phyloP scores from a whole-genome alignment of 2,888 invertebrate species.

The Eristalis pertinax region DNA sequence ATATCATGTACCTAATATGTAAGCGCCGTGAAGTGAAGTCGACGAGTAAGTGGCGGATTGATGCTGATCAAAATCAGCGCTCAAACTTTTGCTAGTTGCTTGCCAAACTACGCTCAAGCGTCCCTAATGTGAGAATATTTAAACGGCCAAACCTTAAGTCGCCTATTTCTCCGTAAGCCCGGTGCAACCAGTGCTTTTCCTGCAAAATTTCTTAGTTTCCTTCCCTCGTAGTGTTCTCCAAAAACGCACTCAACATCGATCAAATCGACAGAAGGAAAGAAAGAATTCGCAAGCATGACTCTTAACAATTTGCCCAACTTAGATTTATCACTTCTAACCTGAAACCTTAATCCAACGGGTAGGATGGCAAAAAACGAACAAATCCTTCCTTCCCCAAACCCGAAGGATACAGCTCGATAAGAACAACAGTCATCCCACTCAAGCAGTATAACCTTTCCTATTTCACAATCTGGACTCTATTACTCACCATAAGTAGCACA shows the following conservation, averaged over 20 bases:
- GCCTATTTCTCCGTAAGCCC: too few relatives aligned
- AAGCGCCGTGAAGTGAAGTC: too few relatives aligned
- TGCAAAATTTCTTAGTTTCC: too few relatives aligned
- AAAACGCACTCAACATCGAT: background rate
- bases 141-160: too few relatives aligned
- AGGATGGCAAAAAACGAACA: background rate
- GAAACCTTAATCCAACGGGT: background rate
- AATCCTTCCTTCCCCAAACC: background rate
- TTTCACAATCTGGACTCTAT: background rate
- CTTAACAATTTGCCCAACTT: background rate
- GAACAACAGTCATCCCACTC: background rate
- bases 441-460: background rate
- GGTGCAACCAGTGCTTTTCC: too few relatives aligned
- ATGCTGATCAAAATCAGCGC: too few relatives aligned
- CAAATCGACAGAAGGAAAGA: background rate
- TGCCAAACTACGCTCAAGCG: too few relatives aligned
- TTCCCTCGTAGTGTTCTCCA: too few relatives aligned
- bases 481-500: background rate
- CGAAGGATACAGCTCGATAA: background rate
- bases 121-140: too few relatives aligned
- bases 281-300: background rate
- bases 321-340: background rate
- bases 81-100: too few relatives aligned
- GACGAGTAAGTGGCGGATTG: too few relatives aligned
- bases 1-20: too few relatives aligned